A percentile compares a stretch with the other conserved stretches of the same genome.
These are phyloP conservation scores for Indri indri DNA, from an alignment of 2,113 vertebrate species.

Conservation along the genomic window DNA sequence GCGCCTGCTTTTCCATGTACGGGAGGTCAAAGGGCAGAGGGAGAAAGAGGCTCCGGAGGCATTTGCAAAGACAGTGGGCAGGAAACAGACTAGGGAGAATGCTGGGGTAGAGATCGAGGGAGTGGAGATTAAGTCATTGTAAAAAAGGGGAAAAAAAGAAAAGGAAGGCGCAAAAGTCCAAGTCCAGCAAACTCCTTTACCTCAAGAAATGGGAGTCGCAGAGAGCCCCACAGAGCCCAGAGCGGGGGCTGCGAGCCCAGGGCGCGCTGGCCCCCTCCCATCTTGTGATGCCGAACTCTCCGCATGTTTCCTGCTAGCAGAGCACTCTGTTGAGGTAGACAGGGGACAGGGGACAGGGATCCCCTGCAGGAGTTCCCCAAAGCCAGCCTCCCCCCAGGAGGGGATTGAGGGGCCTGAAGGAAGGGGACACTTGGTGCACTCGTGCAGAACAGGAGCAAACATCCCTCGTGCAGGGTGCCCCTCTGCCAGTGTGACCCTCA, in stretches of 20 bases:
- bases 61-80: background rate
- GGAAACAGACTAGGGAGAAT: background rate
- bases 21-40: background rate
- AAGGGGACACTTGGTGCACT: no score
- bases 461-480: background rate
- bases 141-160: background rate
- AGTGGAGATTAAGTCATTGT: background rate
- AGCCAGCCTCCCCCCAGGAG: background rate
- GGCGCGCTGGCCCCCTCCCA: accelerated
- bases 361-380: no score
- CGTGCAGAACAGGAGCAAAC: no score
- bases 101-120: background rate
- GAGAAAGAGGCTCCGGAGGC: no score
- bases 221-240: background rate
- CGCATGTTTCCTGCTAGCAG: background rate
- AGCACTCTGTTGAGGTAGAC: background rate
- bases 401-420: background rate
- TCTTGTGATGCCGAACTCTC: background rate
- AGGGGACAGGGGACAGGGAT: background rate
- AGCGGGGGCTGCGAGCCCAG: background rate
- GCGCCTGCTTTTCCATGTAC: background rate
- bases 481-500: background rate
- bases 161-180: accelerated
- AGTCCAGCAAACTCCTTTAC: background rate
- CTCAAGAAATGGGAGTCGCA: background rate